Conservation (phyloP, 2,888 invertebrate species). For the Volucella bombylans region DNA sequence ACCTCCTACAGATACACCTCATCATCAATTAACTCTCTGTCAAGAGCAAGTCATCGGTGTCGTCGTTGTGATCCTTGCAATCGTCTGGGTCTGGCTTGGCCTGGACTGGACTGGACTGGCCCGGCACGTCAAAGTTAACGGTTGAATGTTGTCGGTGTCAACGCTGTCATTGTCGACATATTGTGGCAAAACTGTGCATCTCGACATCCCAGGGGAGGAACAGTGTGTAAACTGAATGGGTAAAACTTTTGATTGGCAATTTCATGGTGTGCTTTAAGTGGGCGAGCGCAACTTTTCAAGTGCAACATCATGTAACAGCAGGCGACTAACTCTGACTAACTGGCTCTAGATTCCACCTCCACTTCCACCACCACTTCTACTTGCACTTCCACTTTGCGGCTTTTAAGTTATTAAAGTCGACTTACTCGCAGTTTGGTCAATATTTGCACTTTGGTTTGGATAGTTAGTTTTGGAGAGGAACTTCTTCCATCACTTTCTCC, state of each 20-base stretch:
- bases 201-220: not conserved
- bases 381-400: conserved; percentile 31
- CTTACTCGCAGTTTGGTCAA: conserved; percentile 53
- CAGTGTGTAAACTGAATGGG: conserved; percentile 15
- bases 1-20: not conserved
- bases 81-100: not conserved
- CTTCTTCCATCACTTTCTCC: not conserved
- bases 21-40: conserved; percentile 60
- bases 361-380: no score
- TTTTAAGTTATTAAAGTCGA: conserved; percentile 58
- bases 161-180: conserved; percentile 54
- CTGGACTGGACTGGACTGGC: no score
- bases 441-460: conserved; percentile 39
- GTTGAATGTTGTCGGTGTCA: not conserved
- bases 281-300: conserved; percentile 41
- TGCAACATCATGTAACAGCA: conserved; percentile 29
- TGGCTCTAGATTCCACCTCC: no score
- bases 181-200: conserved; percentile 39
- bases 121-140: no score
- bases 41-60: conserved; percentile 12
- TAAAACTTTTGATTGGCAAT: conserved; percentile 71
- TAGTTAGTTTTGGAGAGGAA: conserved; percentile 1
- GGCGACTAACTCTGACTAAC: conserved; percentile 1
- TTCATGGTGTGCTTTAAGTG: conserved; percentile 60
- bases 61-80: conserved; percentile 4